Conservation (phyloP, 2,113 vertebrate species). For the Merops nubicus region DNA sequence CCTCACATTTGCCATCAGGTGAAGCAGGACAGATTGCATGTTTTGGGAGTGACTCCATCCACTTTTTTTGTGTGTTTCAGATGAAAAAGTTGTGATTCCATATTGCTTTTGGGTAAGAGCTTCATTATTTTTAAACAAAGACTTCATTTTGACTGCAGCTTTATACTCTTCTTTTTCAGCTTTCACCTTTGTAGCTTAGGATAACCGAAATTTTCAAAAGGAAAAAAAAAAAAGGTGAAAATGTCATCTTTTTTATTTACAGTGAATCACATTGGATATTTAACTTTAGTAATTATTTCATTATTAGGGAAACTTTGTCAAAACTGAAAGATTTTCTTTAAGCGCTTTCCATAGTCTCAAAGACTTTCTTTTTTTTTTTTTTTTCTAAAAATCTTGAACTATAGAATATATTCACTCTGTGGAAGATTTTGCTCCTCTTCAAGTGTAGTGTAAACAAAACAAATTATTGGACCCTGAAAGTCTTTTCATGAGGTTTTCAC, state of each 20-base stretch:
- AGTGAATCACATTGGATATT: not conserved
- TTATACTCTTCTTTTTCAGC: not conserved
- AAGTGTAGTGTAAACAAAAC: not conserved
- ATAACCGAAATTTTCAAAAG: not conserved
- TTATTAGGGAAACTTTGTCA: not conserved
- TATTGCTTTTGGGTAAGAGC: not conserved
- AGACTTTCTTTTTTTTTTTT: not conserved
- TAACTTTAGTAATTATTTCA: not conserved
- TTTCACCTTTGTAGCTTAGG: not conserved
- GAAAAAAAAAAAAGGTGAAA: not conserved
- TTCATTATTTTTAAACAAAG: not conserved
- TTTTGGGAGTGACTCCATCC: not conserved
- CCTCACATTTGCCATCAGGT: not conserved
- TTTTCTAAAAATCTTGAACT: not conserved
- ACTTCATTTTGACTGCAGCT: not conserved
- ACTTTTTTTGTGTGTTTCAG: not conserved
- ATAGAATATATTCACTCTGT: not conserved
- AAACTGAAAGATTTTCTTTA: not conserved
- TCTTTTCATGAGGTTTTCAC: not conserved
- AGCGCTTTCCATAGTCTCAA: not conserved
- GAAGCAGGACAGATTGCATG: not conserved
- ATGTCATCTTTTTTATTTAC: not conserved
- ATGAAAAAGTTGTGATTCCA: not conserved
- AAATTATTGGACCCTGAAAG: not conserved
- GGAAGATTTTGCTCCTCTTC: not conserved